Percentiles rank a stretch among this genome's conserved stretches.
These are phyloP conservation scores for Villa cingulata DNA, from an alignment of 2,888 invertebrate species.

Conservation along the genomic window DNA sequence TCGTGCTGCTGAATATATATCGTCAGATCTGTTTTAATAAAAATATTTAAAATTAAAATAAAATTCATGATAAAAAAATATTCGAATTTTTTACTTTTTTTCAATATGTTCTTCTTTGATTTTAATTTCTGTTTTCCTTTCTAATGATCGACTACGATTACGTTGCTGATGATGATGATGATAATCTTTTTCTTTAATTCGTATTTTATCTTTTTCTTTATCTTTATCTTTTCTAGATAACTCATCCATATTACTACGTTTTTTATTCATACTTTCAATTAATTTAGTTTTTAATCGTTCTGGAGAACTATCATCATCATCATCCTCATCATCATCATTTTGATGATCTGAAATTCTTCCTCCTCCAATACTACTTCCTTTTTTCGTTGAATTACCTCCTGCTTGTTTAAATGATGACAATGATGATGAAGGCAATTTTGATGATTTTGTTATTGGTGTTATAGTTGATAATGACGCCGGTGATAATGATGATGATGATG, in stretches of 20 bases:
- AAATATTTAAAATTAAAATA: background rate
- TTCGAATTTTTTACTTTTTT: background rate
- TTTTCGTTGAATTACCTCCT: no score
- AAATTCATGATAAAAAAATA: background rate
- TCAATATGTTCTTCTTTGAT: background rate
- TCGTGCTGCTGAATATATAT: slow-evolving; percentile 2
- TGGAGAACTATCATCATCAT: slow-evolving; percentile 27
- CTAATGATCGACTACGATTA: background rate
- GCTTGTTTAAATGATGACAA: no score
- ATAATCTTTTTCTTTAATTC: background rate
- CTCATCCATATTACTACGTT: slow-evolving; percentile 14
- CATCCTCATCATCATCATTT: slow-evolving; percentile 11
- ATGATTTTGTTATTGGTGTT: background rate
- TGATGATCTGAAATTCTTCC: slow-evolving; percentile 20
- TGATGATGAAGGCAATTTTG: slow-evolving; percentile 15
- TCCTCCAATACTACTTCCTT: background rate
- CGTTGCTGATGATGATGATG: no score
- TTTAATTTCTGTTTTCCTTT: background rate
- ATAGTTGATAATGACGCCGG: slow-evolving; percentile 9
- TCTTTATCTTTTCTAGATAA: background rate
- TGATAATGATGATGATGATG: slow-evolving; percentile 17
- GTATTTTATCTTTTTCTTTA: slow-evolving; percentile 15
- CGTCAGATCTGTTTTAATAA: slow-evolving; percentile 12
- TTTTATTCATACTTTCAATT: slow-evolving; percentile 33
- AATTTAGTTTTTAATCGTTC: slow-evolving; percentile 33